Conservation (phyloP, 2,888 invertebrate genomes). For the Spialia ferax region DNA sequence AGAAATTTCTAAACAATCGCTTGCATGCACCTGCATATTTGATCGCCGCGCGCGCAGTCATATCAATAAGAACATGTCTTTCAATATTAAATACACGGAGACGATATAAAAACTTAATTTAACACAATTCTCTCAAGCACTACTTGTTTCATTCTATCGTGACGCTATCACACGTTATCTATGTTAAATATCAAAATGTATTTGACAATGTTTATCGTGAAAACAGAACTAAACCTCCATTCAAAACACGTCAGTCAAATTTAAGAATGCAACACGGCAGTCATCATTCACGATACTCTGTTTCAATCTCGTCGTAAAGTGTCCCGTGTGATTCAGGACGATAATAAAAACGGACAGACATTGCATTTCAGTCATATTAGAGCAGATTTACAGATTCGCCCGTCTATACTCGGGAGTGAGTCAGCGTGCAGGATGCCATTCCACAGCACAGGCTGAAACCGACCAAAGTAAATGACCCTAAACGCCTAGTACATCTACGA, state of each 20-base stretch:
- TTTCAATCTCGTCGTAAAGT: slow-evolving; percentile 30
- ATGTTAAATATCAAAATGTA: slow-evolving; percentile 20
- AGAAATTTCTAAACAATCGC: slow-evolving; percentile 74
- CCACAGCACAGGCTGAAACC: slow-evolving; percentile 59
- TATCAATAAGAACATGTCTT: slow-evolving; percentile 10
- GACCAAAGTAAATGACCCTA: slow-evolving; percentile 75
- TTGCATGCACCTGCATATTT: slow-evolving; percentile 70
- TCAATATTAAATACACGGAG: background rate
- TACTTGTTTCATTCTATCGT: slow-evolving; percentile 50
- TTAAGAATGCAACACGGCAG: slow-evolving; percentile 29
- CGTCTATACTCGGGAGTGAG: slow-evolving; percentile 30
- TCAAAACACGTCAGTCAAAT: slow-evolving; percentile 34
- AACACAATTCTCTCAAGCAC: background rate
- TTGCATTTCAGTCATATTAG: slow-evolving; percentile 37
- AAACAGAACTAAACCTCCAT: slow-evolving; percentile 4
- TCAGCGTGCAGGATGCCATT: slow-evolving; percentile 44
- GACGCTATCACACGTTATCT: slow-evolving; percentile 40
- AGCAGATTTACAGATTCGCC: slow-evolving; percentile 33
- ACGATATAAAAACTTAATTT: background rate
- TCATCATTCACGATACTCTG: slow-evolving; percentile 1
- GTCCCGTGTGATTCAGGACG: slow-evolving; percentile 24
- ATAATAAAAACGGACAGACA: slow-evolving; percentile 39
- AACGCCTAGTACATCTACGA: slow-evolving; percentile 69
- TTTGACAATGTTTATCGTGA: slow-evolving; percentile 27
- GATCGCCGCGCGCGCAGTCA: slow-evolving; percentile 47